Evolutionary conservation across 1,140 invertebrate species (phyloP), one percentile per base, ranked within the genome.

Genomic region (Anastatus disparis): DNA sequence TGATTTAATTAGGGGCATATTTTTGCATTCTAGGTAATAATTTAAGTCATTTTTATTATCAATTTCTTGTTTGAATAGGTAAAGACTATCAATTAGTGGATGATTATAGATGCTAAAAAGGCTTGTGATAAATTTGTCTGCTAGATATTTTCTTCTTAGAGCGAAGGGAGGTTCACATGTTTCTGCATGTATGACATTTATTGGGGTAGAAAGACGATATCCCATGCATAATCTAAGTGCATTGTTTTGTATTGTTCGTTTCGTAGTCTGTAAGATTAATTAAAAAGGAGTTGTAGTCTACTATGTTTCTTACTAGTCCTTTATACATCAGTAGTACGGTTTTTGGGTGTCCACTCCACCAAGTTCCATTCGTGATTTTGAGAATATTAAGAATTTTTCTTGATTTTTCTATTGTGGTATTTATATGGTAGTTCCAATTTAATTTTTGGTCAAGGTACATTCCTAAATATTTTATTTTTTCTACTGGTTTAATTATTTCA

Each of bases 241-340:
- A 35, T 55, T 20, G 40, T 48, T 64, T 29, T 59, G 58, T 8
- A 64, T 31, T 71, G 58, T 64, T 56, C 17, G 26, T 7, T 2
- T 29, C 24, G 2, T 40, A 6, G 6, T 22, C 26, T 1, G 8
- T 13, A 12, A 24, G 22, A 7, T 24, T 4, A 2, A 10, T 40
- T 20, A 59, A 12, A 44, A 42, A 59, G 1, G 42, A 9, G 17
- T 8, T 6, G 27, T 38, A 56, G 17, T 75, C 74, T 7, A 75
- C 20, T 1, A 17, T 66, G 29, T 46, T 12, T 17, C 74, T 70
- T 13, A 56, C 63, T 17, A 68, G 62, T 2, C 4, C 6, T 15
- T 13, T 44, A 15, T 44, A 44, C 15, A 44, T 44, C 3, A 8
- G 6, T 17, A 44, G 42, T 7, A 44, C 3, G 15, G 42, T 44